Conservation (phyloP, 2,888 invertebrate genomes). For the Drosophila dives region DNA sequence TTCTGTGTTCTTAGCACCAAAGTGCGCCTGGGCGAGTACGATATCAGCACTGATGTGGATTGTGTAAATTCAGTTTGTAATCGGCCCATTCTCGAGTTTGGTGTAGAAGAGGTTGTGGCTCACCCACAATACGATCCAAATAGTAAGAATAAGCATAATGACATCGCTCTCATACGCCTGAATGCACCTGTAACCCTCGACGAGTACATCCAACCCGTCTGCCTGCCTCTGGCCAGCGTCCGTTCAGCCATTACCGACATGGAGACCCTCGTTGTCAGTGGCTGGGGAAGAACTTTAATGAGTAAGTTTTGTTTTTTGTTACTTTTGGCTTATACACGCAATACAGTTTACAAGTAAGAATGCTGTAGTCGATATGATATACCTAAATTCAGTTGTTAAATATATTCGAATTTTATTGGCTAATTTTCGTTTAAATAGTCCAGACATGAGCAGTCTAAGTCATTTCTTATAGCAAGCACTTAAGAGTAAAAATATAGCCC, state of each 20-base stretch:
- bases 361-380: no score
- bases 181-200: conserved; percentile 86
- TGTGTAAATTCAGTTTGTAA: conserved; percentile 87
- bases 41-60: conserved; percentile 76
- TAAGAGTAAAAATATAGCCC: no score
- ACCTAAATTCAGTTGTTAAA: no score
- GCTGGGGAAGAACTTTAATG: conserved; percentile 88
- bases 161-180: conserved; percentile 90
- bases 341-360: neutral
- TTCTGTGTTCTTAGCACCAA: conserved; percentile 23
- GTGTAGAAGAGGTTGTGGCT: conserved; percentile 87
- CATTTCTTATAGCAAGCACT: no score
- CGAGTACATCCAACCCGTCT: conserved; percentile 87
- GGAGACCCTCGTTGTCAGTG: conserved; percentile 86
- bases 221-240: conserved; percentile 85
- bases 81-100: conserved; percentile 86
- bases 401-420: no score
- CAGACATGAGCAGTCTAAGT: no score
- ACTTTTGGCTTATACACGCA: neutral
- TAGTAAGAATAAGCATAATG: conserved; percentile 87
- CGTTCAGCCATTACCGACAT: conserved; percentile 82
- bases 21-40: conserved; percentile 84
- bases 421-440: no score
- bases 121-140: conserved; percentile 87
- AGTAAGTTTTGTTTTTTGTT: conserved; percentile 50